These are phyloP conservation scores for Eclectus roratus DNA, from an alignment of 2,113 vertebrate genomes.

Conservation along the genomic window DNA sequence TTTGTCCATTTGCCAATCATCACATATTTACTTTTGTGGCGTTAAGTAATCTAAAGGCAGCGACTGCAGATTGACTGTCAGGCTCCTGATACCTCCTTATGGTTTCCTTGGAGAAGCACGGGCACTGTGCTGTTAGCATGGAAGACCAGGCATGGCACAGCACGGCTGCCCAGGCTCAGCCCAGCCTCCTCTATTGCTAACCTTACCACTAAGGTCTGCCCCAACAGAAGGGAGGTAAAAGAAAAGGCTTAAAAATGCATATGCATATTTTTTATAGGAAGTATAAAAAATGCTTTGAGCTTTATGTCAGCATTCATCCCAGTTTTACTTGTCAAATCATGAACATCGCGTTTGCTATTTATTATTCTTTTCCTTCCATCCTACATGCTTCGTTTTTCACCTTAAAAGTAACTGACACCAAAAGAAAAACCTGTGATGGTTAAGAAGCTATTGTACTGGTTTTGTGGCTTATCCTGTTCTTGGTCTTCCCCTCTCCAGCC, in stretches of 20 bases:
- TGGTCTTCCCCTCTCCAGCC: neutral
- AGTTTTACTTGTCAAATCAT: neutral
- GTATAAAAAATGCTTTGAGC: neutral
- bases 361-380: neutral
- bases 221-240: neutral
- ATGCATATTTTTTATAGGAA: neutral
- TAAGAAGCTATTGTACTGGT: neutral
- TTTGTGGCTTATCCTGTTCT: neutral
- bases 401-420: neutral
- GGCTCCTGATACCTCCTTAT: neutral
- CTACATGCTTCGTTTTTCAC: neutral
- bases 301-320: neutral
- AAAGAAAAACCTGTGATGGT: neutral
- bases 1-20: neutral
- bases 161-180: neutral
- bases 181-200: neutral
- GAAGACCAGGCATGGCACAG: neutral
- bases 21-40: neutral
- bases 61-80: neutral
- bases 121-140: fast-evolving
- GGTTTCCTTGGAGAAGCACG: neutral
- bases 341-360: neutral
- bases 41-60: neutral
- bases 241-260: neutral
- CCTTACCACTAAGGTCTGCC: neutral